Evolutionary conservation across 2,113 vertebrate species (phyloP), one percentile per base, ranked within the genome.

Genomic region (Petromus typicus): DNA sequence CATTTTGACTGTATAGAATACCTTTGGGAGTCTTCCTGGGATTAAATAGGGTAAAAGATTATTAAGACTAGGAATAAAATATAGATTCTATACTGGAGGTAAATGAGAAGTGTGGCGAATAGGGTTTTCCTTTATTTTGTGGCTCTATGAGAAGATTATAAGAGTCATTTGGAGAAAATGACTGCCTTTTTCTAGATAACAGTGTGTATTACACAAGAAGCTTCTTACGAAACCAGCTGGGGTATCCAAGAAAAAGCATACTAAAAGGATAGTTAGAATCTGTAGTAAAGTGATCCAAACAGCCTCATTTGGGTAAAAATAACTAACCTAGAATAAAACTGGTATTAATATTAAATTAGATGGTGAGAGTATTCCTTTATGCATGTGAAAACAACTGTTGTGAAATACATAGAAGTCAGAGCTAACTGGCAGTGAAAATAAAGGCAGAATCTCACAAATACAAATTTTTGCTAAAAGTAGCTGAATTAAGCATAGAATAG

Each of bases 231-330:
- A 56, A 27, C 10, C 30, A 86, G 20, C 64, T 84, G 7, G 40
- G 32, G 91, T 94, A 85, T 48, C 11, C 10, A 69, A 85, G 71
- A 91, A 93, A 64, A 67, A 10, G 23, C 37, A 78, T 86, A 37
- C 22, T 91, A 82, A 73, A 14, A 87, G 82, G 43, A 63, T 90
- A 57, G 81, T 93, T 92, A 66, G 27, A 90, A 73, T 90, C 23
- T 76, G 25, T 63, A 30, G 48, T 59, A 87, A 94, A 90, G 64
- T 13, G 73, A 30, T 86, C 32, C 86, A 54, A 27, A 92, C 40
- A 90, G 43, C 91, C 51, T 92, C 84, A 93, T 92, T 89, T 95
- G 34, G 45, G 57, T 95, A 82, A 66, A 63, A 40, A 89, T 91
- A 63, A 43, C 12, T 95, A 56, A 57, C 85, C 34, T 66, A 34